Evolutionary conservation across 2,797 vertebrate genomes (phyloP).

Genomic region (Arrhamphus sclerolepis): DNA sequence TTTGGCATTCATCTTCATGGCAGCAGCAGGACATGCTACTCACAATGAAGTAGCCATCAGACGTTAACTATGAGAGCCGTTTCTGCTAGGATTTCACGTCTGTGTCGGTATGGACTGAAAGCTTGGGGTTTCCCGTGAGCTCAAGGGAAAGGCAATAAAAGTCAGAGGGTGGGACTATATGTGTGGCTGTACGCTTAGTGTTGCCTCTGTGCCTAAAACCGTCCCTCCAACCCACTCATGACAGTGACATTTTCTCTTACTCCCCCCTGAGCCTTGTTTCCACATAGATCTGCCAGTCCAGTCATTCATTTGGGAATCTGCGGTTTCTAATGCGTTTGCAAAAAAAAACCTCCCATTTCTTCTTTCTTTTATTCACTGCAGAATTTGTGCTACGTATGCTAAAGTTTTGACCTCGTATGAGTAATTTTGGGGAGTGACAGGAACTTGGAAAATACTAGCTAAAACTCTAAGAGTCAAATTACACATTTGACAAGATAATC

Average conservation of each 20-base stretch:
- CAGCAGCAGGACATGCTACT: conserved; percentile 4
- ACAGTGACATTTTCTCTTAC: conserved; percentile 9
- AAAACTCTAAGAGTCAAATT: no score
- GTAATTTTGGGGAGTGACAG: neutral
- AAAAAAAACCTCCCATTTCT: neutral
- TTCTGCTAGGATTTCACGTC: conserved; percentile 27
- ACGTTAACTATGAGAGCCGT: conserved; percentile 52
- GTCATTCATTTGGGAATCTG: conserved; percentile 5
- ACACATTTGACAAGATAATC: no score
- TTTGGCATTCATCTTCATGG: neutral
- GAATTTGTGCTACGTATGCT: no score
- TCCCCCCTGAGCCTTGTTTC: neutral
- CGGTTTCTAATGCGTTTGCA: neutral
- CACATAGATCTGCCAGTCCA: neutral
- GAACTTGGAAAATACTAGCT: neutral
- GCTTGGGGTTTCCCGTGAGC: conserved; percentile 5
- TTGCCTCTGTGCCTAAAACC: conserved; percentile 38
- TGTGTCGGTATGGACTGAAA: conserved; percentile 23
- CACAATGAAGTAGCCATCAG: conserved; percentile 37
- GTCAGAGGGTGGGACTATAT: conserved; percentile 44
- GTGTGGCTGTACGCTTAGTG: conserved; percentile 32
- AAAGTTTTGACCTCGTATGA: neutral
- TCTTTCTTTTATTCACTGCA: neutral
- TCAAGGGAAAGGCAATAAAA: conserved; percentile 56
- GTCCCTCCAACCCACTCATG: conserved; percentile 34